phyloP scores from a whole-genome alignment of 1,140 invertebrate genomes.

The Leptoteleia sp. region DNA sequence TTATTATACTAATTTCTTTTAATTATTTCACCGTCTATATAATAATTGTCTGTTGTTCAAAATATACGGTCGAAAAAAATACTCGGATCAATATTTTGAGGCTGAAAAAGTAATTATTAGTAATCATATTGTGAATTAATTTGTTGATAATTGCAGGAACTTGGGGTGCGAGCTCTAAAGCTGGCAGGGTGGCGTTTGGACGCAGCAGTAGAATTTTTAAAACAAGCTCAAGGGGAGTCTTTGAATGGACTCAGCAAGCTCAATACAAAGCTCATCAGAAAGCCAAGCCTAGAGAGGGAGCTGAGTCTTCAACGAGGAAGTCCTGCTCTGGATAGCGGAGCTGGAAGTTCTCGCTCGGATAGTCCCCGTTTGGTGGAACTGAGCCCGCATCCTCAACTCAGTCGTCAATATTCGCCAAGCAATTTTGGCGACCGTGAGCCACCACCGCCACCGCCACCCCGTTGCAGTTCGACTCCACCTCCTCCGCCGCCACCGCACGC shows the following conservation, averaged over 20 bases:
- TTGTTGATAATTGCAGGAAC: conserved; percentile 84
- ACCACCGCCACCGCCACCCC: conserved; percentile 87
- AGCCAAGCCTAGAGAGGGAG: conserved; percentile 92
- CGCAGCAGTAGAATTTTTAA: conserved; percentile 86
- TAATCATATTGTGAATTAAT: too few relatives aligned
- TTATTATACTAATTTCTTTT: too few relatives aligned
- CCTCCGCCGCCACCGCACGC: conserved; percentile 86
- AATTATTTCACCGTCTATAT: too few relatives aligned
- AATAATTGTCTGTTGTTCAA: too few relatives aligned
- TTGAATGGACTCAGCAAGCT: conserved; percentile 83
- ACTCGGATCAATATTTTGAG: too few relatives aligned
- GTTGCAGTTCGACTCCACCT: conserved; percentile 85
- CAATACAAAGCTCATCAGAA: conserved; percentile 89
- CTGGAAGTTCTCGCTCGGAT: conserved; percentile 93
- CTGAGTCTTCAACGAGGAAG: conserved; percentile 88
- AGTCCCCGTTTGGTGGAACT: conserved; percentile 85
- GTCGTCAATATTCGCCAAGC: conserved; percentile 81
- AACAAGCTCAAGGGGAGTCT: conserved; percentile 84
- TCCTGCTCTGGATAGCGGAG: conserved; percentile 92
- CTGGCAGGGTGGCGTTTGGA: conserved; percentile 86
- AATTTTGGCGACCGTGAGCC: conserved; percentile 83
- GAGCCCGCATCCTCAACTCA: conserved; percentile 82
- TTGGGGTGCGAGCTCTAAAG: conserved; percentile 85
- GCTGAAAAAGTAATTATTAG: too few relatives aligned
- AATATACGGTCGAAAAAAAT: too few relatives aligned